Base-by-base conservation (phyloP, 1,140 invertebrate genomes). In the Octopus bimaculoides region DNA sequence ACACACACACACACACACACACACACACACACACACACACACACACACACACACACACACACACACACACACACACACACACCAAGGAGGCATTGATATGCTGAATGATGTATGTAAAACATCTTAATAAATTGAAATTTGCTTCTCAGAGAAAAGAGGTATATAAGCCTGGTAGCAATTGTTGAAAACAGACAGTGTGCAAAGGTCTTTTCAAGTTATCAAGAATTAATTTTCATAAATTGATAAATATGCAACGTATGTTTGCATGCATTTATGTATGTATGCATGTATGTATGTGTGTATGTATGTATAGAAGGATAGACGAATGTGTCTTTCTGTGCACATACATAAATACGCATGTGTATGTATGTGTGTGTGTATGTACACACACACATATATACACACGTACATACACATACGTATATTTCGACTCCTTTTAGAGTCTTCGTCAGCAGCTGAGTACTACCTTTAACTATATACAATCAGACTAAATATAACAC, bases 1-100 rank as follows among this genome's bases (percentile, higher is more conserved):
- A n/a, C n/a, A 80, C 79, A 77, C 54, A 78, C 79, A 78, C 69
- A 78, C 56, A 71, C 10, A 69, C 77, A 54, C 14, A 52, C 41
- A 78, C 54, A 78, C 52, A 71, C 78, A 61, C 73, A 79, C 55
- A 75, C 78, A 61, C 77, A 52, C 71, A 66, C 74, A 53, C 78
- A 52, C 54, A 69, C 4, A 71, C 77, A 61, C 56, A 53, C 80
- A 75, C 54, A 75, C 80, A 75, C 73, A 76, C 71, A 75, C 73
- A 79, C 17, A 79, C 78, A 79, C 52, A 77, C n/a, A 81, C 69
- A 20, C 52, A 26, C 9, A 77, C 41, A 79, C 5, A 26, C 17
- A 74, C 20, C n/a, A 3, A 41, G 26, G 26, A 41, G 26, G 26
- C 26, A 41, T 41, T 41, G 26, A 41, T 41, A 41, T 41, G 26